Conservation (phyloP, 2,797 vertebrate genomes). For the Parauchenoglanis ngamensis region DNA sequence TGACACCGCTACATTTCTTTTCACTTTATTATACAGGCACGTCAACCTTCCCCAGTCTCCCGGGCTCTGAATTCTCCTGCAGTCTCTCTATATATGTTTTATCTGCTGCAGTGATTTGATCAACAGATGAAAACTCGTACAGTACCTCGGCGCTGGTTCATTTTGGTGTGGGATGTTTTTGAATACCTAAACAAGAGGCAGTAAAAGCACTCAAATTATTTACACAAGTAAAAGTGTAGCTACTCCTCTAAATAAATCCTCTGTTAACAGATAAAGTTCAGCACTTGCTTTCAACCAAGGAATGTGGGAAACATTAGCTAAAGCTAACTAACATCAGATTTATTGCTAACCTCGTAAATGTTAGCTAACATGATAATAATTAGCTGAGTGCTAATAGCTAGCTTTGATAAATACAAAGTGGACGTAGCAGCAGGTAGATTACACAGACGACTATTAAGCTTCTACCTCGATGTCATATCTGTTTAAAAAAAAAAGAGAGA, state of each 20-base stretch:
- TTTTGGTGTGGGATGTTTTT: background rate
- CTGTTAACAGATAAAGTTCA: background rate
- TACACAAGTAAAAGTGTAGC: background rate
- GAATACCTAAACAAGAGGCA: background rate
- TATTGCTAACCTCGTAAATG: background rate
- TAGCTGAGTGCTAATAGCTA: background rate
- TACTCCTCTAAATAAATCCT: background rate
- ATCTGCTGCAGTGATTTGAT: slow-evolving; percentile 10
- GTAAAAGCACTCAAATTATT: background rate
- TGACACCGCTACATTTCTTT: slow-evolving; percentile 3
- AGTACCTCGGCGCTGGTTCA: background rate
- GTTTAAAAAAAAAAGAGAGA: background rate
- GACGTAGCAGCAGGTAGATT: background rate
- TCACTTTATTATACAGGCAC: slow-evolving; percentile 10
- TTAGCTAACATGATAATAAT: background rate
- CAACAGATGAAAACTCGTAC: background rate
- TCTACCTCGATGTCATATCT: background rate
- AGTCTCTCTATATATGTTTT: background rate
- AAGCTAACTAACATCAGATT: background rate
- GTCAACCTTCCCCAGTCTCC: background rate
- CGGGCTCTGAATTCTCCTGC: background rate
- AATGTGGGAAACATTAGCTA: background rate
- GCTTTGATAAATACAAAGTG: background rate
- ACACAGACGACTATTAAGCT: background rate
- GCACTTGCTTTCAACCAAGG: background rate